Conservation (phyloP, 2,888 invertebrate genomes). For the Chesias legatella region DNA sequence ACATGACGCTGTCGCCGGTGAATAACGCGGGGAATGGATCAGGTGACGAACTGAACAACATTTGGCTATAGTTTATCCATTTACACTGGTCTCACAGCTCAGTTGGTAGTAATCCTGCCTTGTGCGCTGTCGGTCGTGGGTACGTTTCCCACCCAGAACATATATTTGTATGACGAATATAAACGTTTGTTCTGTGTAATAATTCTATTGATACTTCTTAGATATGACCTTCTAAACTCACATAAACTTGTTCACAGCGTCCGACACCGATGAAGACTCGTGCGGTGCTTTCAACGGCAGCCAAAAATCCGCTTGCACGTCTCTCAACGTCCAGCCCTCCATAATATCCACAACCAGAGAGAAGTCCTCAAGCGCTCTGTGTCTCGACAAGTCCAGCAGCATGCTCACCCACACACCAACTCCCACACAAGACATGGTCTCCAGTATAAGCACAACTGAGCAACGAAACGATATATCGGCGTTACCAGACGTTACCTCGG, state of each 20-base stretch:
- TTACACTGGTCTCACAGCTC: too few relatives aligned
- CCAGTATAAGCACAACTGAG: slow-evolving; percentile 74
- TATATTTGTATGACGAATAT: too few relatives aligned
- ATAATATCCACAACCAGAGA: slow-evolving; percentile 64
- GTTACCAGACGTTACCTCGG: slow-evolving; percentile 68
- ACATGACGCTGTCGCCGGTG: slow-evolving; percentile 78
- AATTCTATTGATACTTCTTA: too few relatives aligned
- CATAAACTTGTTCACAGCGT: slow-evolving; percentile 43
- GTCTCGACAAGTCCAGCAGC: slow-evolving; percentile 72
- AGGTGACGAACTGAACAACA: slow-evolving; percentile 37
- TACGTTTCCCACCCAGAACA: too few relatives aligned
- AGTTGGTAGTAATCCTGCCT: too few relatives aligned
- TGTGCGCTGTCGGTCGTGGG: too few relatives aligned
- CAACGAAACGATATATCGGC: slow-evolving; percentile 70
- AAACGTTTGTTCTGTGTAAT: neutral
- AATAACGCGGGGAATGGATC: slow-evolving; percentile 75
- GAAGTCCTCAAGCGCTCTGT: slow-evolving; percentile 71
- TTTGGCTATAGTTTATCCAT: too few relatives aligned
- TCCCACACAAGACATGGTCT: slow-evolving; percentile 77
- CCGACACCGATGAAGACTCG: slow-evolving; percentile 75
- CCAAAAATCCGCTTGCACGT: slow-evolving; percentile 72
- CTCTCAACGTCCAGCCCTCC: slow-evolving; percentile 68
- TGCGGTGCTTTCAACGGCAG: slow-evolving; percentile 73
- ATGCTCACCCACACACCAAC: slow-evolving; percentile 74
- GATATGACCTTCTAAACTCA: too few relatives aligned